These are phyloP conservation scores for Netelia virgata DNA, from an alignment of 2,888 invertebrate genomes.

Conservation along the genomic window DNA sequence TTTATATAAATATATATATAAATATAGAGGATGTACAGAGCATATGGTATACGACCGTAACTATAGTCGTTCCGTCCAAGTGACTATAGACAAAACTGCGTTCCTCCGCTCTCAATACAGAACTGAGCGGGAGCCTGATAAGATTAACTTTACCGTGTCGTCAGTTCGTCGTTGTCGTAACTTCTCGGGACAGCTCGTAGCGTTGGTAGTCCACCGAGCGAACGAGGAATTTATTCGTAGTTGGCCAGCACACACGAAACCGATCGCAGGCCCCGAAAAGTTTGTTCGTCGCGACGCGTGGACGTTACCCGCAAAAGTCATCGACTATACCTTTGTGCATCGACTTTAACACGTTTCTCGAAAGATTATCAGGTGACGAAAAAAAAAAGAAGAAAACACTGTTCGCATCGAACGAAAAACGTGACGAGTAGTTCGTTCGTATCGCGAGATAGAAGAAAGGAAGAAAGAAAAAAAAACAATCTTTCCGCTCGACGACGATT, in stretches of 20 bases:
- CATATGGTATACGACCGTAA: not conserved
- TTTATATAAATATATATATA: not conserved
- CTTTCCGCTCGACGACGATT: not conserved
- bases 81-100: conserved; percentile 22
- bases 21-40: not conserved
- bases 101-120: conserved; percentile 36
- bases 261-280: conserved; percentile 38
- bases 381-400: too few relatives aligned
- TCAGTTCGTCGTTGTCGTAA: conserved; percentile 38
- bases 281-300: not conserved
- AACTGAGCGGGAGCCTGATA: conserved; percentile 52
- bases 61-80: not conserved
- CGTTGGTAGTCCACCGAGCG: conserved; percentile 34
- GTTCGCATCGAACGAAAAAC: not conserved
- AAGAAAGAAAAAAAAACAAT: not conserved
- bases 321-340: not conserved
- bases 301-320: not conserved
- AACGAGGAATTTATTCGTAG: conserved; percentile 43
- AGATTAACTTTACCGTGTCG: conserved; percentile 60
- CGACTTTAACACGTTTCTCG: not conserved
- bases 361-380: not conserved
- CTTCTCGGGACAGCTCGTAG: conserved; percentile 25
- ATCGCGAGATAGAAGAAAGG: not conserved
- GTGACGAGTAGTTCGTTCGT: not conserved
- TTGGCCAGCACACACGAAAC: conserved; percentile 59